Conservation (phyloP, 2,113 vertebrate genomes). For the Notothenia coriiceps region DNA sequence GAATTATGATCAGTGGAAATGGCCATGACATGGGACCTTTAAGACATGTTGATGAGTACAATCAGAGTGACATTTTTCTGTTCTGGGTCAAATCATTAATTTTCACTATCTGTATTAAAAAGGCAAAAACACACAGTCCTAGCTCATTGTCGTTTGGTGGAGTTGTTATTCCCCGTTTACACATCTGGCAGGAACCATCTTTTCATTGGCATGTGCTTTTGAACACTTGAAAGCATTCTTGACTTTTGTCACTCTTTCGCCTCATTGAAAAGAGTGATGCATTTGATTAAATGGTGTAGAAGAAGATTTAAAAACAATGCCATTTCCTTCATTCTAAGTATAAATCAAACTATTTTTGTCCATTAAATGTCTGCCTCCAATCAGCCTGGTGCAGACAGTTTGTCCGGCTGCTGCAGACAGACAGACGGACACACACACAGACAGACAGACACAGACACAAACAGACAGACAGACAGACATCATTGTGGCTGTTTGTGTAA, state of each 20-base stretch:
- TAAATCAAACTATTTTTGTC: background rate
- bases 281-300: background rate
- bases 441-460: no score
- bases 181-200: background rate
- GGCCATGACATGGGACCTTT: no score
- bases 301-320: background rate
- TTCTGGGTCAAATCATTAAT: background rate
- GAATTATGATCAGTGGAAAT: no score
- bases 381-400: background rate
- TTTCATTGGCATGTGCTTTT: background rate
- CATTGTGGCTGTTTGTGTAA: background rate
- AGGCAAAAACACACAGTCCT: background rate
- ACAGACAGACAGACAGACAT: background rate
- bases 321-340: background rate
- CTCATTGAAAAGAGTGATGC: background rate
- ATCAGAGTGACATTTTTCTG: background rate
- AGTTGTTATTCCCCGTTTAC: background rate
- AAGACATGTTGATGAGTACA: no score
- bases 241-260: background rate
- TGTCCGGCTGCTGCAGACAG: background rate
- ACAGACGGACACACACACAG: no score
- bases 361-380: background rate
- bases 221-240: background rate
- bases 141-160: background rate
- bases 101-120: constrained; percentile 11